Percentiles rank a stretch among this genome's conserved stretches.
Evolutionary conservation across 2,797 vertebrate genomes (phyloP).

Genomic region (Urosaurus nigricauda): DNA sequence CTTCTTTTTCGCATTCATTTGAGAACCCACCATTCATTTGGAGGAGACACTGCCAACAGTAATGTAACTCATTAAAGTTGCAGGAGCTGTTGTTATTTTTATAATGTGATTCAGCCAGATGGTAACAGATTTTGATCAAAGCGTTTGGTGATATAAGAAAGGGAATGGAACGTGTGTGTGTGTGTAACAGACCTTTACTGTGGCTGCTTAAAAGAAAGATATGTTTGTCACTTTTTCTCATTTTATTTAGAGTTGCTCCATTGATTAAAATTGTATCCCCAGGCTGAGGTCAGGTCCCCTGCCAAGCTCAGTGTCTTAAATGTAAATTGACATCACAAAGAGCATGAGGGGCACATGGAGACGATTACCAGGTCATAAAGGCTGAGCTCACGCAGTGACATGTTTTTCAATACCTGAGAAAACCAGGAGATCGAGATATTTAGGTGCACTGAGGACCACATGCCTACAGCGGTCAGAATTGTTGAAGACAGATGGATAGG

Average conservation of each 20-base stretch:
- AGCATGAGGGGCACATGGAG: neutral
- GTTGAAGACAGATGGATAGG: too few relatives aligned
- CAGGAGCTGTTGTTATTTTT: slow-evolving; percentile 33
- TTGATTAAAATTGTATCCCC: neutral
- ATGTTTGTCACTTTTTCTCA: too few relatives aligned
- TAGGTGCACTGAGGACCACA: too few relatives aligned
- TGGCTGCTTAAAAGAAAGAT: slow-evolving; percentile 10
- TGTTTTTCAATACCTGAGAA: neutral
- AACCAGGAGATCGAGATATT: too few relatives aligned
- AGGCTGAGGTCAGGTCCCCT: neutral
- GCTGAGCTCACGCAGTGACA: neutral
- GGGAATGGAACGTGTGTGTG: neutral
- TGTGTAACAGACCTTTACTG: slow-evolving; percentile 17
- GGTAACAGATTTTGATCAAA: slow-evolving; percentile 51
- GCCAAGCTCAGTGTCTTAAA: neutral
- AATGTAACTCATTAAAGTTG: slow-evolving; percentile 36
- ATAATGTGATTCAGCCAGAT: neutral
- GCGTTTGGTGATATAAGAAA: slow-evolving; percentile 34
- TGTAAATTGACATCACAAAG: neutral
- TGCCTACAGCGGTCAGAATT: too few relatives aligned
- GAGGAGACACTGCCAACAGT: neutral
- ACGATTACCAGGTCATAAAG: neutral
- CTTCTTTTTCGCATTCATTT: slow-evolving; percentile 28
- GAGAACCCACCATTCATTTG: neutral
- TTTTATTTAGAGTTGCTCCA: neutral